A percentile compares a stretch with the other conserved stretches of the same genome.
These are phyloP conservation scores for cat (Felis catus) DNA, from an alignment of 2,113 vertebrate species.

Conservation along the genomic window DNA sequence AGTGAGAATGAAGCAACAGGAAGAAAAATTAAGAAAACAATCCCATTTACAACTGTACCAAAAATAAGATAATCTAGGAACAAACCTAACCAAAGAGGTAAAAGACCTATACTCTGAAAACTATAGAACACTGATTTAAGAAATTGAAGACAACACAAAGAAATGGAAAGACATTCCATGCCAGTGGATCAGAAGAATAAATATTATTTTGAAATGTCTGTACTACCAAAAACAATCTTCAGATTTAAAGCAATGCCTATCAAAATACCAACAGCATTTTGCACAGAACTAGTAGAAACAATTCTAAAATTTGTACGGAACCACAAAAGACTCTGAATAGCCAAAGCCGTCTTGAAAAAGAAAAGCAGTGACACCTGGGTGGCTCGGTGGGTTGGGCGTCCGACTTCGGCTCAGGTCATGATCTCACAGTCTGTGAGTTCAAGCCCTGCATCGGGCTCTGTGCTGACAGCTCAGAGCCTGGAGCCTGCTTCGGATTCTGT, in stretches of 20 bases:
- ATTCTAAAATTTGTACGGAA: not conserved
- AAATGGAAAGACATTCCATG: not conserved
- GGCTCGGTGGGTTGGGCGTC: no score
- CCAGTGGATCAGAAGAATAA: not conserved
- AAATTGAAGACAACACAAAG: not conserved
- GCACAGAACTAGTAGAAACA: not conserved
- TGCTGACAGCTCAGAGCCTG: no score
- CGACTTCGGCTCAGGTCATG: no score
- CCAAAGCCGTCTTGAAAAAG: not conserved
- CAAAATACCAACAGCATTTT: not conserved
- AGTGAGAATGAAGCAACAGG: not conserved
- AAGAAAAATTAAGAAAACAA: not conserved
- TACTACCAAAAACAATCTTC: not conserved
- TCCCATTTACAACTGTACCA: not conserved
- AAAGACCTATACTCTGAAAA: not conserved
- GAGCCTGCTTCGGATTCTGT: no score
- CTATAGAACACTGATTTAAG: not conserved
- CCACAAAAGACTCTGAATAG: not conserved
- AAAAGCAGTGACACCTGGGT: not conserved
- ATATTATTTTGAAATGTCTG: not conserved
- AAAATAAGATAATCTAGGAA: not conserved
- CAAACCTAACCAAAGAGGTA: not conserved
- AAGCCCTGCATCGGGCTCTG: no score
- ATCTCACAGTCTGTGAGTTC: no score
- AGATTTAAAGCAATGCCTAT: not conserved